Conservation (phyloP, 2,888 invertebrate species). For the Leptinotarsa juncta region DNA sequence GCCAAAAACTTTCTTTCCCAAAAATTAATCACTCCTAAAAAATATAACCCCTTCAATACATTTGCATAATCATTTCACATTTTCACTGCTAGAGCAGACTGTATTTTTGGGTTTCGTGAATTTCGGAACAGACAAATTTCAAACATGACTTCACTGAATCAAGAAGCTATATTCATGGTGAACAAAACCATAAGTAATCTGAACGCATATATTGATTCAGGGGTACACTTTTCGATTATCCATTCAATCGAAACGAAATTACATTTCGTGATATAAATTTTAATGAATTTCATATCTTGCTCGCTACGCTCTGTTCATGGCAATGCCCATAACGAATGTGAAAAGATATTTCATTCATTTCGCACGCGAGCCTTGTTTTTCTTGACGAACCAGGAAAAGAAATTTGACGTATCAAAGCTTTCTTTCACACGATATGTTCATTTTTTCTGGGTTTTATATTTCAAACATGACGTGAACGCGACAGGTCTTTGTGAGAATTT, state of each 20-base stretch:
- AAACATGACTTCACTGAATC: too few species aligned
- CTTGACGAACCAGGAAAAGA: conserved; percentile 29
- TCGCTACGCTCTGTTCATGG: not conserved
- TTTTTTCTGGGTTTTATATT: not conserved
- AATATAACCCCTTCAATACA: too few species aligned
- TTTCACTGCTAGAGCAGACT: too few species aligned
- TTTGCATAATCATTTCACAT: too few species aligned
- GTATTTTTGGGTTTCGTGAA: too few species aligned
- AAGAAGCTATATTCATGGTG: too few species aligned
- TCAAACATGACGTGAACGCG: not conserved
- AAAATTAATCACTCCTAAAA: too few species aligned
- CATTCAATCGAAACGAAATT: not conserved
- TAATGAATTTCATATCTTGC: conserved; percentile 2
- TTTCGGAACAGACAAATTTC: too few species aligned
- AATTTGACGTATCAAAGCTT: conserved; percentile 30
- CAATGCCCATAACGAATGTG: not conserved
- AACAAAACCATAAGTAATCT: too few species aligned
- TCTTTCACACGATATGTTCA: conserved; percentile 25
- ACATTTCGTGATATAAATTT: not conserved
- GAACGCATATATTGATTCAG: too few species aligned
- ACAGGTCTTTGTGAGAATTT: not conserved
- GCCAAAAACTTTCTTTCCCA: too few species aligned
- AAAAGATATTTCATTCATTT: conserved; percentile 25
- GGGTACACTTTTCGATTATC: too few species aligned
- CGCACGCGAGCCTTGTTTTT: conserved; percentile 29